These are phyloP conservation scores for Ridgeia piscesae DNA, from an alignment of 1,140 invertebrate species.

Conservation along the genomic window DNA sequence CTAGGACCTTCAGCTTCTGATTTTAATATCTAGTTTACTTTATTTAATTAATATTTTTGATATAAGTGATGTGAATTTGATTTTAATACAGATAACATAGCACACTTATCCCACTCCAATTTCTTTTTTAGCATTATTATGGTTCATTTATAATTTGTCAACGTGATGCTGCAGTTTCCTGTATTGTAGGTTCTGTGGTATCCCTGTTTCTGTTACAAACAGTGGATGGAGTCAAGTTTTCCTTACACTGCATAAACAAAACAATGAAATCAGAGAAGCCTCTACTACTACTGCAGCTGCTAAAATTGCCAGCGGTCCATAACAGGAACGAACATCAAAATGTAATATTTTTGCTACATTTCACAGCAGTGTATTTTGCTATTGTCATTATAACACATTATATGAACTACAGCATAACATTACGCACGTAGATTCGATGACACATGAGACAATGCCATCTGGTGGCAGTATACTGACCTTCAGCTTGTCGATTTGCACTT, in stretches of 20 bases:
- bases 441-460: not conserved
- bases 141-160: too few species aligned
- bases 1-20: conserved; percentile 65
- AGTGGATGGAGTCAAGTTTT: not conserved
- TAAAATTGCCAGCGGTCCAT: too few species aligned
- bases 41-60: too few species aligned
- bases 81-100: too few species aligned
- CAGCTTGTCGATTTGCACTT: conserved; percentile 80
- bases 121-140: too few species aligned
- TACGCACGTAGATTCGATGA: not conserved
- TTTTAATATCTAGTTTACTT: not conserved
- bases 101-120: too few species aligned
- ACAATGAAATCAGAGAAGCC: too few species aligned
- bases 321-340: too few species aligned
- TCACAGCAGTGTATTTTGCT: not conserved
- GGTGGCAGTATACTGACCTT: conserved; percentile 45
- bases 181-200: too few species aligned
- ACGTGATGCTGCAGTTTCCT: too few species aligned
- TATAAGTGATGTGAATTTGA: conserved; percentile 8
- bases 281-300: too few species aligned
- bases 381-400: not conserved
- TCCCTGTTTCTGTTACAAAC: too few species aligned
- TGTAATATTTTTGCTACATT: not conserved
- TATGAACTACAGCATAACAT: not conserved
- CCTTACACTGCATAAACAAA: not conserved